phyloP scores from a whole-genome alignment of 2,113 vertebrate species.

The Phocoena phocoena region DNA sequence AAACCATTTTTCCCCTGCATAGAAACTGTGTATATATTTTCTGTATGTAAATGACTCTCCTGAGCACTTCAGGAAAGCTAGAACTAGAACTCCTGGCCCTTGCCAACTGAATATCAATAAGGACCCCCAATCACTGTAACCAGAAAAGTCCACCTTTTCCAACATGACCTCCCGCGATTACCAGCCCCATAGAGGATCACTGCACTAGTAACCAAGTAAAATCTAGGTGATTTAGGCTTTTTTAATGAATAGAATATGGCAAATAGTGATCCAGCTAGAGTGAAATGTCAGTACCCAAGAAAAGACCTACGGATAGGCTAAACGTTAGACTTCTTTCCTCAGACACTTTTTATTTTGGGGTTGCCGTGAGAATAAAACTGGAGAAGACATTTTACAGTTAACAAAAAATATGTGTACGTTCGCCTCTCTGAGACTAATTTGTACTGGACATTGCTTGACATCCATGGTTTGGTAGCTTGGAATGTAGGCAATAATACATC shows the following conservation, averaged over 20 bases:
- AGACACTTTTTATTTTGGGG: not conserved
- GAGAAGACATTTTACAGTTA: not conserved
- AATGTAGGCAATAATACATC: not conserved
- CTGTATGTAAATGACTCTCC: not conserved
- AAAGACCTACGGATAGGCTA: not conserved
- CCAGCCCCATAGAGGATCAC: not conserved
- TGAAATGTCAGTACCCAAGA: not conserved
- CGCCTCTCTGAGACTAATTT: slow-evolving; percentile 46
- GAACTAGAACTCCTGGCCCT: not conserved
- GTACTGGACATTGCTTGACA: not conserved
- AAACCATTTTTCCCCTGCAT: not conserved
- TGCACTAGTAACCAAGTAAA: not conserved
- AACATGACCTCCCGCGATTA: fast-evolving
- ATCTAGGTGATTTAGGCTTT: not conserved
- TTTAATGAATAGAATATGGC: not conserved
- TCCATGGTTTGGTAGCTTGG: not conserved
- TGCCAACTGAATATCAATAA: not conserved
- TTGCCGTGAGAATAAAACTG: slow-evolving; percentile 13
- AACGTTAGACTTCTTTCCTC: not conserved
- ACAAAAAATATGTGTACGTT: not conserved
- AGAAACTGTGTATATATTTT: no score
- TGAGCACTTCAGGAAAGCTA: not conserved
- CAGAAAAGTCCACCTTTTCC: not conserved
- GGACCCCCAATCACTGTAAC: not conserved
- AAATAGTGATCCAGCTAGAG: not conserved